phyloP scores from a whole-genome alignment of 2,797 vertebrate genomes.

The Tarsius wallacei region DNA sequence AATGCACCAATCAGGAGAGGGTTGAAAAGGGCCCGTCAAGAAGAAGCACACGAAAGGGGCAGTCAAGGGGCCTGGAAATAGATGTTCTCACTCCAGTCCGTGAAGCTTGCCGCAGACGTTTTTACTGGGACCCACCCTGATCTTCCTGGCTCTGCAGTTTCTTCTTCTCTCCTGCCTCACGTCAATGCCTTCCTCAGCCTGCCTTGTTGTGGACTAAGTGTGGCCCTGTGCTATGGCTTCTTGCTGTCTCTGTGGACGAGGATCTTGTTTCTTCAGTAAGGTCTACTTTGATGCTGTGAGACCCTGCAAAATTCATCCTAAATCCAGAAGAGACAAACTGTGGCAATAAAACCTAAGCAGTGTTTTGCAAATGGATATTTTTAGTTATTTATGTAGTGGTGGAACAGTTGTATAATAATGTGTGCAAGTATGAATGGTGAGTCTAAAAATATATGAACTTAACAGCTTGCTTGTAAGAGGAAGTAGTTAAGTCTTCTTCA shows the following conservation, averaged over 20 bases:
- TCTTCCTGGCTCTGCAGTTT: no score
- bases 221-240: background rate
- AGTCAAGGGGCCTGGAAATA: no score
- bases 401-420: background rate
- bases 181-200: fast-evolving
- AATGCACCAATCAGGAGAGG: no score
- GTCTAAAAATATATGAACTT: background rate
- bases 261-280: background rate
- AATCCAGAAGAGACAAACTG: background rate
- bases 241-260: background rate
- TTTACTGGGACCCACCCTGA: no score
- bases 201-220: background rate
- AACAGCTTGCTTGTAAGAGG: background rate
- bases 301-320: background rate
- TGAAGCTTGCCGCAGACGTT: no score
- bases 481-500: background rate
- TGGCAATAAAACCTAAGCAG: background rate
- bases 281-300: background rate
- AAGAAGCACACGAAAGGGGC: no score
- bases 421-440: background rate
- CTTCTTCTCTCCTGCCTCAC: no score
- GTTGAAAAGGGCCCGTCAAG: no score
- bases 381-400: background rate
- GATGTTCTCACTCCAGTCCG: no score
- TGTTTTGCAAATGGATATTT: background rate